These are phyloP conservation scores for Umimayanthus kanabou DNA, from an alignment of 92 coral and sea anemone genomes.

Conservation along the genomic window DNA sequence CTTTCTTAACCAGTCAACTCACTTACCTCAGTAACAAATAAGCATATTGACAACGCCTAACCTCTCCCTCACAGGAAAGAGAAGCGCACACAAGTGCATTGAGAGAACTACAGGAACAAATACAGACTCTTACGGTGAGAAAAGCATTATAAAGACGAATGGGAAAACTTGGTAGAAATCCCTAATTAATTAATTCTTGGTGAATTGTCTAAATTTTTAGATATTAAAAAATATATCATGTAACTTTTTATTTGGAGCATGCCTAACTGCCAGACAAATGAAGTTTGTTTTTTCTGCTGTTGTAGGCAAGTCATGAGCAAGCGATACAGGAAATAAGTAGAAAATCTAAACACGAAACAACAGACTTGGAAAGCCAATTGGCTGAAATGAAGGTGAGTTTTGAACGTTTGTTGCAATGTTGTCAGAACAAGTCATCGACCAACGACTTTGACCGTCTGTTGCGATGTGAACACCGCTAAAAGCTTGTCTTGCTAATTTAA, in stretches of 20 bases:
- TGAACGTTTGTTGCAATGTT: too few relatives aligned
- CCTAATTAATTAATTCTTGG: background rate
- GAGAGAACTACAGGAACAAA: slow-evolving; percentile 83
- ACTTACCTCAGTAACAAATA: too few relatives aligned
- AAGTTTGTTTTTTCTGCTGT: background rate
- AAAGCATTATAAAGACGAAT: background rate
- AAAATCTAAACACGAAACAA: slow-evolving; percentile 68
- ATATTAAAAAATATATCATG: too few relatives aligned
- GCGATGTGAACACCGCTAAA: too few relatives aligned
- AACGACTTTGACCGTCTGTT: too few relatives aligned
- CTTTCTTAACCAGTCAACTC: too few relatives aligned
- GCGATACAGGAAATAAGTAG: slow-evolving; percentile 76
- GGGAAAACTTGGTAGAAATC: background rate
- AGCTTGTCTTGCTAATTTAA: too few relatives aligned
- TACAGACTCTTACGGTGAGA: slow-evolving; percentile 82
- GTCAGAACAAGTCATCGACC: too few relatives aligned
- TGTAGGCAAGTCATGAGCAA: slow-evolving; percentile 82
- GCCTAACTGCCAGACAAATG: too few relatives aligned
- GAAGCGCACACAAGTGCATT: slow-evolving; percentile 79
- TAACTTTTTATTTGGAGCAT: too few relatives aligned
- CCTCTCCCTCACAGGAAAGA: slow-evolving; percentile 59
- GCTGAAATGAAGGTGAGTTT: slow-evolving; percentile 92
- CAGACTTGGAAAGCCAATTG: slow-evolving; percentile 73
- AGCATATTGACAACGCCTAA: too few relatives aligned
- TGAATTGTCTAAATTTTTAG: too few relatives aligned